Evolutionary conservation across 2,113 vertebrate species (phyloP), one percentile per base, ranked within the genome.

Genomic region (Rhynchomys soricoides): DNA sequence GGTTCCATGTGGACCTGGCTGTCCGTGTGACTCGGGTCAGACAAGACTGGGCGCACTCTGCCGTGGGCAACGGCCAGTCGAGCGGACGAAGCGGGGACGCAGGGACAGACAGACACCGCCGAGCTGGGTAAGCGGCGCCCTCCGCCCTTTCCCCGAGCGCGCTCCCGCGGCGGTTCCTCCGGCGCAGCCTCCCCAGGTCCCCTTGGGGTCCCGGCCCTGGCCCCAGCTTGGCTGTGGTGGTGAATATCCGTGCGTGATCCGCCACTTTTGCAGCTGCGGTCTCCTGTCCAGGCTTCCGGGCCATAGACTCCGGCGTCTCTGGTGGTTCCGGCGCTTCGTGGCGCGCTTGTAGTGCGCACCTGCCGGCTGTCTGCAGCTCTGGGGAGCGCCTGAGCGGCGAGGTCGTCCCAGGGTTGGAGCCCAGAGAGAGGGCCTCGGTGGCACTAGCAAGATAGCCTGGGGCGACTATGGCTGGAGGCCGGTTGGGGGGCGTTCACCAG

Each of bases 111-210:
- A 37, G 81, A 93, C 97, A 48, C 55, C 89, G 66, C 94, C 77
- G 24, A 97, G 89, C 97, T 29, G 95, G 97, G 97, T 98, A 97
- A 98, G 97, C 90, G 31, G 95, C 92, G 87, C 87, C 96, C 88
- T 74, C 59, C 17, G 48, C 93, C 89, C 59, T 68, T 52, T 75
- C 70, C 86, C 86, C 50, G 48, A 73, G 68, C 86, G 86, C 86
- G 86, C 86, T n/a, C 50, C 70, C 86, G 68, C 50, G 86, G 70
- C 70, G 16, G 86, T 26, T 89, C 71, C 86, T 40, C 52, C 4
- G 37, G 68, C 68, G 86, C 68, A 71, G 86, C 50, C 86, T 43
- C 37, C 70, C 8, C 68, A 21, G 86, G 86, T 74, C 86, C 86
- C 68, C 48, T 73, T 55, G 86, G 86, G 48, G 86, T 73, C 86